Percentiles rank a stretch among this genome's conserved stretches.
Evolutionary conservation across 1,140 invertebrate species (phyloP).

Genomic region (Steinernema feltiae): DNA sequence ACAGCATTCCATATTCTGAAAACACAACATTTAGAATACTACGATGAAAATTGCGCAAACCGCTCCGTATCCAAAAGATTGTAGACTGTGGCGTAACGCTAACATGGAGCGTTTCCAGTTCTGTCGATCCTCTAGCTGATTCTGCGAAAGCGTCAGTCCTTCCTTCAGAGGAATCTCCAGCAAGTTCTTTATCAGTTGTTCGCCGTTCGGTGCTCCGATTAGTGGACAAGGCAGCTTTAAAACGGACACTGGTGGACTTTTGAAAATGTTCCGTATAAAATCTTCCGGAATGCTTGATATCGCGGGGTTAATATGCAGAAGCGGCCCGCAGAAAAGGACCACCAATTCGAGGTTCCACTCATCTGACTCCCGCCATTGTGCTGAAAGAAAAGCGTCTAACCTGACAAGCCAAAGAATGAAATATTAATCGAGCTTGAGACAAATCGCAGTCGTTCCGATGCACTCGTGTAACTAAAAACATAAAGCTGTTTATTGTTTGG

Average conservation of each 20-base stretch:
- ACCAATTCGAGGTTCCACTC: neutral
- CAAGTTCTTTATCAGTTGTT: neutral
- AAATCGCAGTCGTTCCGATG: neutral
- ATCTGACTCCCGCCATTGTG: neutral
- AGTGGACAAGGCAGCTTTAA: neutral
- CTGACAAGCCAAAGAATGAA: neutral
- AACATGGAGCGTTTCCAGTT: neutral
- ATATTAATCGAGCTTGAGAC: too few relatives aligned
- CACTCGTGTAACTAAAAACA: neutral
- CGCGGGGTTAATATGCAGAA: neutral
- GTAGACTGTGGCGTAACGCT: neutral
- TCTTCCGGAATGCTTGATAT: neutral
- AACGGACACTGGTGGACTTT: neutral
- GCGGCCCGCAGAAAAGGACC: neutral
- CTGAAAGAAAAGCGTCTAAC: neutral
- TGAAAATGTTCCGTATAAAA: neutral
- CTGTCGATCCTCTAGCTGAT: neutral
- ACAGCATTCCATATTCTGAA: neutral
- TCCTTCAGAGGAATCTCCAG: neutral
- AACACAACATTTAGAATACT: neutral
- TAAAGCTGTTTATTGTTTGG: slow-evolving; percentile 4
- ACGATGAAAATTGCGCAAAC: neutral
- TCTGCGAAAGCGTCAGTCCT: neutral
- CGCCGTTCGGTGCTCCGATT: too few relatives aligned
- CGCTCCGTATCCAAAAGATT: neutral